phyloP scores from a whole-genome alignment of 2,888 invertebrate species.

The Ceramica pisi region DNA sequence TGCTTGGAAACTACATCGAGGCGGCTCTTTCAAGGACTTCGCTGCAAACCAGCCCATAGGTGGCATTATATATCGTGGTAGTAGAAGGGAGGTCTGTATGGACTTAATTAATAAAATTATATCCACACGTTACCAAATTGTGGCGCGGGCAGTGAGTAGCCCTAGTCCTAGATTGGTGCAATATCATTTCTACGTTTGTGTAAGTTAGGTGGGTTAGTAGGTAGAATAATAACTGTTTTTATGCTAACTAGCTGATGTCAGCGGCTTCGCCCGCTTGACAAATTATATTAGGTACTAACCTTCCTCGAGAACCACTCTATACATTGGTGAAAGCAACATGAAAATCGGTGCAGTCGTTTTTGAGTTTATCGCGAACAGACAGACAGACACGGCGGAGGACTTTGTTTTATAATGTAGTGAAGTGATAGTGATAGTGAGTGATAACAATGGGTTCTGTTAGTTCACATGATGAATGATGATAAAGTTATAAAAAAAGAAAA shows the following conservation, averaged over 20 bases:
- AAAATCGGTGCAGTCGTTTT: too few relatives aligned
- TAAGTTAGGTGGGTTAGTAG: too few relatives aligned
- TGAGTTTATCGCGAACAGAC: too few relatives aligned
- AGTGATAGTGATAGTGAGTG: too few relatives aligned
- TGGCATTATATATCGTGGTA: slow-evolving; percentile 4
- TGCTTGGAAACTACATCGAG: too few relatives aligned
- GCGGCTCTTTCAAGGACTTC: slow-evolving; percentile 10
- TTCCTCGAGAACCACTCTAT: too few relatives aligned
- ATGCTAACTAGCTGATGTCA: too few relatives aligned
- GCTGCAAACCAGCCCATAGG: slow-evolving; percentile 15
- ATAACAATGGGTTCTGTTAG: not conserved
- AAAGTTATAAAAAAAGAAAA: not conserved
- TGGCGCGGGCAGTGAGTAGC: not conserved
- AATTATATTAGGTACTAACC: too few relatives aligned
- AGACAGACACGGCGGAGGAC: too few relatives aligned
- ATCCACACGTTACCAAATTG: not conserved
- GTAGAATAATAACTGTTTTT: not conserved
- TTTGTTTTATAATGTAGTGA: too few relatives aligned
- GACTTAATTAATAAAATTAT: not conserved
- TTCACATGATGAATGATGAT: not conserved
- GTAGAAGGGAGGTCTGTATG: slow-evolving; percentile 22
- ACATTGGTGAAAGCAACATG: too few relatives aligned
- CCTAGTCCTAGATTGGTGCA: not conserved
- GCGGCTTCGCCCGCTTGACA: too few relatives aligned
- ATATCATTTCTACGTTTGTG: not conserved